Base-by-base conservation (phyloP, 2,888 invertebrate genomes). In the Macrosoma leucophasiata region DNA sequence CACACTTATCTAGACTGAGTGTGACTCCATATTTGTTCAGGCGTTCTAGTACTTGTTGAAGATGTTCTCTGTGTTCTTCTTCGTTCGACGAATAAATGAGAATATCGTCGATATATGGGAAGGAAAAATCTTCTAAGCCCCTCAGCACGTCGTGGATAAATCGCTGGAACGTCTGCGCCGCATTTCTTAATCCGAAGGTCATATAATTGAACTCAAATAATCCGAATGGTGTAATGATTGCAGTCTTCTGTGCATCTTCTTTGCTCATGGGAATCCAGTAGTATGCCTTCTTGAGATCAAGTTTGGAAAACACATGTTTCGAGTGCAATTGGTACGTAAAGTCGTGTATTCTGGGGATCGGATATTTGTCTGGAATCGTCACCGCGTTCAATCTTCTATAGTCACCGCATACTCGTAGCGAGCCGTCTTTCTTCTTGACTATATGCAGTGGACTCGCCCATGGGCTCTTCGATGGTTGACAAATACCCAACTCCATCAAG, bases 161-260 rank as follows among this genome's bases (percentile, higher is more conserved):
- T 28, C 28, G 9, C 23, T 30, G 30, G 12, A 22, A 32, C 10
- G 24, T 18, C 24, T 31, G 25, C 14, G 14, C 14, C 9, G 25
- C 13, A 13, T 39, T 39, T 0, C 54, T 38, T 5, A 69, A 36
- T 2, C 61, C 66, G 22, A 59, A 63, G 2, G 56, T 46, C 62
- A 69, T 63, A 9, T 40, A 13, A 1, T 38, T 12, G 14, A 48
- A 63, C 37, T 68, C 64, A 25, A 68, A 38, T 58, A 65, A 2
- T 2, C 46, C 39, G 9, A 48, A 39, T 5, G 36, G 37, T 7
- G 43, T 44, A 1, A 35, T 36, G 4, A 39, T 36, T 7, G 35
- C 41, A 9, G 41, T 39, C 18, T 43, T 46, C 19, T 29, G 19
- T 17, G 36, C 36, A 22, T 46, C 45, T 13, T 46, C 35, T 2